Conservation (phyloP, 2,113 vertebrate species). For the Phylloscopus whistleri region DNA sequence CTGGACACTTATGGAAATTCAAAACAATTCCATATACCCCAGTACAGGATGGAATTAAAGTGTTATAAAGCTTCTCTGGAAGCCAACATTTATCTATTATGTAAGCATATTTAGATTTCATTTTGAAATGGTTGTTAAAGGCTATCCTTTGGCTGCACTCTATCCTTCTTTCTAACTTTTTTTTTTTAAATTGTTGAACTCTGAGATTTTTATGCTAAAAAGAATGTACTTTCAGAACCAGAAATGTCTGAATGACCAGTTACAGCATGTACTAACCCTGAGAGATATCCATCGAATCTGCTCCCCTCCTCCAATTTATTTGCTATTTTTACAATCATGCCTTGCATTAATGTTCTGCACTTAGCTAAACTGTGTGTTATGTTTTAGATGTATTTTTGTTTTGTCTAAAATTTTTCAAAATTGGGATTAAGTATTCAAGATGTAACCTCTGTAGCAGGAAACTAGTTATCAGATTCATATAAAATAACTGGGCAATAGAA, state of each 20-base stretch:
- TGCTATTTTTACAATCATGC: slow-evolving; percentile 72
- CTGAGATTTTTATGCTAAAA: not conserved
- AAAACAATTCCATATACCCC: slow-evolving; percentile 45
- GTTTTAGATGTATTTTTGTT: slow-evolving; percentile 74
- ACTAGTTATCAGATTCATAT: slow-evolving; percentile 72
- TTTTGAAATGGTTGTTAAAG: slow-evolving; percentile 57
- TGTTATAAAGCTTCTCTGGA: slow-evolving; percentile 37
- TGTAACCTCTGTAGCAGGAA: slow-evolving; percentile 72
- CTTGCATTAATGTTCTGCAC: slow-evolving; percentile 73
- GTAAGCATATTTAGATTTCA: slow-evolving; percentile 66
- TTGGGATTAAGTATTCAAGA: slow-evolving; percentile 78
- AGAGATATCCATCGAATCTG: slow-evolving; percentile 29
- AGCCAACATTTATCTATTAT: slow-evolving; percentile 62
- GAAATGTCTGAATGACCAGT: slow-evolving; percentile 54
- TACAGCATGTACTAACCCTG: slow-evolving; percentile 48
- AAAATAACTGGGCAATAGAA: slow-evolving; percentile 71
- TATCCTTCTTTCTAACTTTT: not conserved
- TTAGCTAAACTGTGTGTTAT: slow-evolving; percentile 72
- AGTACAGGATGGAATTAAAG: slow-evolving; percentile 29
- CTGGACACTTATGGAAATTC: not conserved
- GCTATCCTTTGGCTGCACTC: slow-evolving; percentile 66
- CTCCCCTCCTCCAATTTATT: slow-evolving; percentile 57
- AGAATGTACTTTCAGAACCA: slow-evolving; percentile 44
- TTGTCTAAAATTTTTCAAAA: slow-evolving; percentile 76
- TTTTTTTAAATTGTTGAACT: not conserved